These are phyloP conservation scores for Nyctibius grandis DNA, from an alignment of 2,797 vertebrate species.

Conservation along the genomic window DNA sequence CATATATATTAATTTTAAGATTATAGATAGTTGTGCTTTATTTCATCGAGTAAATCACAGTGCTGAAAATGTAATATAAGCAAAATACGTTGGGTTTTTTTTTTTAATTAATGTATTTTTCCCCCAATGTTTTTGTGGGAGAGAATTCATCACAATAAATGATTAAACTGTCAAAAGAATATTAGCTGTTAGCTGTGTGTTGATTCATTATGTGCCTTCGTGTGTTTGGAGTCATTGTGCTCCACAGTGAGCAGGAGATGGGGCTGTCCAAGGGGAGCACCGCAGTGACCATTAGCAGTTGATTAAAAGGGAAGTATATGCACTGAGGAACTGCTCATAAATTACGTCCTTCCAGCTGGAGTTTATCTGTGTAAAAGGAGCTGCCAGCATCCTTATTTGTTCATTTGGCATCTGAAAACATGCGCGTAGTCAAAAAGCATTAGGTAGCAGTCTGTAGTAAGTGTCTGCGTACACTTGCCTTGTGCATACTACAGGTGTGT, in stretches of 20 bases:
- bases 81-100: neutral
- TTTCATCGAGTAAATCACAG: neutral
- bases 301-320: constrained; percentile 36
- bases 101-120: constrained; percentile 21
- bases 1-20: neutral
- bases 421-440: neutral
- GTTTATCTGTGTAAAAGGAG: neutral
- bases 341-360: constrained; percentile 41
- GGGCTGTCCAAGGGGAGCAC: constrained; percentile 15
- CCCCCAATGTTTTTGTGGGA: constrained; percentile 2
- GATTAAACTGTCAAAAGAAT: constrained; percentile 41
- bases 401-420: neutral
- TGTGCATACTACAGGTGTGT: accelerated
- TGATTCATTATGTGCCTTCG: constrained; percentile 10
- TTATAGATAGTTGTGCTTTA: neutral
- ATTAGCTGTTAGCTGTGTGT: constrained; percentile 42
- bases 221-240: constrained; percentile 3
- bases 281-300: constrained; percentile 5
- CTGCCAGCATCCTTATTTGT: neutral
- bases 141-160: constrained; percentile 38
- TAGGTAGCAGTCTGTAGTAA: neutral
- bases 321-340: constrained; percentile 22
- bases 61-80: neutral
- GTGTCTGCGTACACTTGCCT: neutral
- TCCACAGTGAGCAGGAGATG: neutral